Evolutionary conservation across 2,888 invertebrate species (phyloP), one percentile per base, ranked within the genome.

Genomic region (Campaea margaritaria): DNA sequence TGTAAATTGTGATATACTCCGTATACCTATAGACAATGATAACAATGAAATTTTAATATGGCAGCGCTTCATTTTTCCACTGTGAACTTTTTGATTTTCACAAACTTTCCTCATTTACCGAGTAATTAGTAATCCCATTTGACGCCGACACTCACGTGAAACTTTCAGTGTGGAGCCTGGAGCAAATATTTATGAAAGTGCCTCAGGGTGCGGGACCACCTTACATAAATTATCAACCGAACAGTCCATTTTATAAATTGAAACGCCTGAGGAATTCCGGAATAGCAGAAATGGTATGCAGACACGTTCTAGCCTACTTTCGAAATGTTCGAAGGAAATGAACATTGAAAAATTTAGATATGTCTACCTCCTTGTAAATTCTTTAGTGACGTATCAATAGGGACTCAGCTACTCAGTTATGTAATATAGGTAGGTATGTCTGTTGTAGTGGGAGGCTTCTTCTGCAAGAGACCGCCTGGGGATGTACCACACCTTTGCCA

Each of bases 171-270:
- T 39, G 56, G 36, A 58, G 52, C 43, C 51, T 36, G n/a, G n/a
- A 34, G 57, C 51, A 62, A 64, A 58, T 68, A 73, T 74, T 68
- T 67, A 72, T 54, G 64, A 67, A 54, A 58, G 46, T 44, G 46
- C 50, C 58, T 67, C 62, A 44, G 55, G 39, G 51, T 54, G 52
- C 15, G 48, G 58, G 61, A 31, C 9, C 58, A 60, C 52, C 58
- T 50, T 74, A 69, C 70, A 75, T 79, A 74, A 73, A 74, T 75
- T 68, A 81, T 68, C 64, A 73, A 67, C 65, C 62, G 68, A 68
- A 65, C 61, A 68, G 67, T 67, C 76, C 73, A 79, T 79, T 78
- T 76, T 66, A 70, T 68, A 75, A 76, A 81, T 79, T 75, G 75
- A 74, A 77, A 77, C 70, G 72, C 66, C 64, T 66, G 51, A 49